Evolutionary conservation across 2,888 invertebrate genomes (phyloP).

Genomic region (Sesia bembeciformis): DNA sequence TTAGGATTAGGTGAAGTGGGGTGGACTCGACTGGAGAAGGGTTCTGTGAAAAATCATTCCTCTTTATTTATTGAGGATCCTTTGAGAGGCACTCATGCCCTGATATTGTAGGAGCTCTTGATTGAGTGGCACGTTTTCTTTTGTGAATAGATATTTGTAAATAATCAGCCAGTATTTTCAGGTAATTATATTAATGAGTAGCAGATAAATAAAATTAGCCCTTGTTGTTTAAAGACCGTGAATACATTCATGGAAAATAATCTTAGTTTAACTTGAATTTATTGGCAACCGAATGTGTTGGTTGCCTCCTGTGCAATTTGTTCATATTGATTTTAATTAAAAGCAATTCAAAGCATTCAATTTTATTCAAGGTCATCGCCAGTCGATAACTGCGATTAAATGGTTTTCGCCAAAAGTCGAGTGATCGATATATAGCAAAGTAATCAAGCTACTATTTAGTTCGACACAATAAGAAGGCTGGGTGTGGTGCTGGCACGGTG

Average conservation of each 20-base stretch:
- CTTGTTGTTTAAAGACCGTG: too few species aligned
- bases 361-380: constrained; percentile 4
- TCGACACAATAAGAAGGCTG: constrained; percentile 8
- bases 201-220: too few species aligned
- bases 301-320: too few species aligned
- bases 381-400: not conserved
- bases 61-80: constrained; percentile 11
- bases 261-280: too few species aligned
- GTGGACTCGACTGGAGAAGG: constrained; percentile 8
- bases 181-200: too few species aligned
- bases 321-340: too few species aligned
- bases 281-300: too few species aligned
- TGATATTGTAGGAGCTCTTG: not conserved
- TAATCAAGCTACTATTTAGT: constrained; percentile 20
- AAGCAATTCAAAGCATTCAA: too few species aligned
- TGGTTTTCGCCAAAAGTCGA: constrained; percentile 11
- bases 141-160: too few species aligned
- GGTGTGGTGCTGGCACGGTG: not conserved
- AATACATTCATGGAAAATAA: too few species aligned
- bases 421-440: constrained; percentile 22
- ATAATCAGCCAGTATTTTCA: too few species aligned
- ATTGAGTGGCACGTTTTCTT: too few species aligned
- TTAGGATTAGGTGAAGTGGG: constrained; percentile 15
- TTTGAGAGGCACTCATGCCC: not conserved
- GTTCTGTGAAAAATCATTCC: constrained; percentile 13